phyloP scores from a whole-genome alignment of 2,888 invertebrate genomes.

The Hermodice carunculata region DNA sequence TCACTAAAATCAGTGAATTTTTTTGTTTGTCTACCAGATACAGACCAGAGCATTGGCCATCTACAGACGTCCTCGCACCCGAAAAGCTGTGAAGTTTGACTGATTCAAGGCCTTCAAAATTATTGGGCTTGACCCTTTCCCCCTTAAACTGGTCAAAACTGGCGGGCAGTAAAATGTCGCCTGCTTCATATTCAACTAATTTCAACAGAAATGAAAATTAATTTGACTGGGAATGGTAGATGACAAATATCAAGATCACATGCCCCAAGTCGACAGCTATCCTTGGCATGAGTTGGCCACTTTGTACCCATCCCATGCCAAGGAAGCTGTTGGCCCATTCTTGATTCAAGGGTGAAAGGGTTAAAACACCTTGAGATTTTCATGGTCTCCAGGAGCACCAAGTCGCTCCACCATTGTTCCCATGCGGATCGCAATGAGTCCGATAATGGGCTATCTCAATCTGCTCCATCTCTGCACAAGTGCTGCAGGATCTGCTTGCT shows the following conservation, averaged over 20 bases:
- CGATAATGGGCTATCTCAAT: conserved; percentile 39
- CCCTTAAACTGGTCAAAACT: too few relatives aligned
- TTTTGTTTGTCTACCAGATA: conserved; percentile 21
- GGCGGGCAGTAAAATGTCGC: too few relatives aligned
- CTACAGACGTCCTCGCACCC: conserved; percentile 39
- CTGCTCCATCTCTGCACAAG: conserved; percentile 30
- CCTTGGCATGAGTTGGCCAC: too few relatives aligned
- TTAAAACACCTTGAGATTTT: conserved; percentile 19
- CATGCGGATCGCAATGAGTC: neutral
- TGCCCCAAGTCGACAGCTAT: too few relatives aligned
- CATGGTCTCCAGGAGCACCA: neutral
- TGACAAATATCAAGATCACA: too few relatives aligned
- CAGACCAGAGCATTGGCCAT: conserved; percentile 43
- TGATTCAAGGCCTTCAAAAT: conserved; percentile 28
- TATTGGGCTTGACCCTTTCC: too few relatives aligned
- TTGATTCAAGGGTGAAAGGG: too few relatives aligned
- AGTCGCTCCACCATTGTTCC: conserved; percentile 3
- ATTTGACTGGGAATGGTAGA: too few relatives aligned
- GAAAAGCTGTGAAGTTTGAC: conserved; percentile 42
- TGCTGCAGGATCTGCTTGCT: conserved; percentile 40
- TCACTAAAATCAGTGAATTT: conserved; percentile 36
- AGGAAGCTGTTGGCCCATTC: too few relatives aligned
- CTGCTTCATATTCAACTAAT: too few relatives aligned
- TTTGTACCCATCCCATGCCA: too few relatives aligned
- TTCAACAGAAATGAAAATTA: too few relatives aligned